A percentile compares a stretch with the other conserved stretches of the same genome.
Conservation (phyloP, 2,888 invertebrate species). For the Chrysotoxum bicinctum region DNA sequence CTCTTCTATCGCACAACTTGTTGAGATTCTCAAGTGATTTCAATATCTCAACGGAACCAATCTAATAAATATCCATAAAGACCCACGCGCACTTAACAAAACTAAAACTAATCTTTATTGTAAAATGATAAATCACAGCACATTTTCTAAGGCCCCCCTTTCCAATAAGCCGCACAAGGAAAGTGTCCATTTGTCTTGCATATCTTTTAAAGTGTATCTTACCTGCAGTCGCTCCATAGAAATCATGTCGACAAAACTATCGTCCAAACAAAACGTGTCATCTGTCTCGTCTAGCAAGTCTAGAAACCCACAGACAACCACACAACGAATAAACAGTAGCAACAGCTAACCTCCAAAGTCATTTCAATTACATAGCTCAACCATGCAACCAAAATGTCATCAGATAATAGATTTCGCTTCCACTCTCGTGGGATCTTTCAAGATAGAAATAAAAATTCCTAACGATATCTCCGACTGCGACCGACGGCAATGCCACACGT, state of each 20-base stretch:
- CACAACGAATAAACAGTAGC: background rate
- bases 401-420: constrained; percentile 22
- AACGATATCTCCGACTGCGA: constrained; percentile 5
- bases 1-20: background rate
- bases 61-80: constrained; percentile 19
- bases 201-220: constrained; percentile 16
- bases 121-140: constrained; percentile 60
- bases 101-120: constrained; percentile 39
- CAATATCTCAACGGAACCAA: background rate
- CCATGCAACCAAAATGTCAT: constrained; percentile 33
- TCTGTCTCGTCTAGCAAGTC: constrained; percentile 35
- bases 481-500: background rate
- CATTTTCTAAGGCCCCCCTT: constrained; percentile 40
- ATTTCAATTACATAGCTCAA: constrained; percentile 53
- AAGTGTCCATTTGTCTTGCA: constrained; percentile 45
- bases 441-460: constrained; percentile 25
- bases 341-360: constrained; percentile 54
- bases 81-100: constrained; percentile 1
- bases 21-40: constrained; percentile 26
- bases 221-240: background rate
- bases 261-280: constrained; percentile 40
- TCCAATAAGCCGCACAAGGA: constrained; percentile 32
- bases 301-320: constrained; percentile 52
- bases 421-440: constrained; percentile 12
- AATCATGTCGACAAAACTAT: constrained; percentile 7